These are phyloP conservation scores for Rhinichthys osculus DNA, from an alignment of 2,797 vertebrate species.

Conservation along the genomic window DNA sequence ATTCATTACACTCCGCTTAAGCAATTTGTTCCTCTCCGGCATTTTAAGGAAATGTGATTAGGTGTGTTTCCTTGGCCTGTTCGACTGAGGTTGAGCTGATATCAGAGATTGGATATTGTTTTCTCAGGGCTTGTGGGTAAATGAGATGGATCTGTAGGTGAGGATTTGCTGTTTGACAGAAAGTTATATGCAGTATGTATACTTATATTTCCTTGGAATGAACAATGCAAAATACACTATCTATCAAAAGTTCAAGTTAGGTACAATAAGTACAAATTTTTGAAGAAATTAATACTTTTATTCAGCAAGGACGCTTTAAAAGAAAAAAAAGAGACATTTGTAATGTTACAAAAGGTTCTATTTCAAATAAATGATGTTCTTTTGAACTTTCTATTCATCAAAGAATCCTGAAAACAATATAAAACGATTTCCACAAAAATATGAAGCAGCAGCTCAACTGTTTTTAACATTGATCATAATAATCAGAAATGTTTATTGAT, in stretches of 20 bases:
- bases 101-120: constrained; percentile 50
- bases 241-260: background rate
- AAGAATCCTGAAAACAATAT: background rate
- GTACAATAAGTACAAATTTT: too few species aligned
- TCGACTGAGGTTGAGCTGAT: constrained; percentile 40
- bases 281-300: background rate
- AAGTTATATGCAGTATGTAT: background rate
- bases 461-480: too few species aligned
- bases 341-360: background rate
- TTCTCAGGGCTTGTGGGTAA: constrained; percentile 36
- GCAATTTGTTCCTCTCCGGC: constrained; percentile 62
- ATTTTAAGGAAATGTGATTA: constrained; percentile 64
- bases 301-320: background rate
- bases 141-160: constrained; percentile 16
- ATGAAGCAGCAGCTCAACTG: too few species aligned
- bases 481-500: too few species aligned
- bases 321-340: background rate
- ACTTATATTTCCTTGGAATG: background rate
- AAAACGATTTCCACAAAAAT: too few species aligned
- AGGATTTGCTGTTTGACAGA: background rate
- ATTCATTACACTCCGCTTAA: constrained; percentile 64
- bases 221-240: background rate
- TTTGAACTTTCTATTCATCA: background rate
- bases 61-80: constrained; percentile 44
- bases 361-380: background rate